Base-by-base conservation (phyloP, 2,888 invertebrate species). In the Sclerodermus sp. region DNA sequence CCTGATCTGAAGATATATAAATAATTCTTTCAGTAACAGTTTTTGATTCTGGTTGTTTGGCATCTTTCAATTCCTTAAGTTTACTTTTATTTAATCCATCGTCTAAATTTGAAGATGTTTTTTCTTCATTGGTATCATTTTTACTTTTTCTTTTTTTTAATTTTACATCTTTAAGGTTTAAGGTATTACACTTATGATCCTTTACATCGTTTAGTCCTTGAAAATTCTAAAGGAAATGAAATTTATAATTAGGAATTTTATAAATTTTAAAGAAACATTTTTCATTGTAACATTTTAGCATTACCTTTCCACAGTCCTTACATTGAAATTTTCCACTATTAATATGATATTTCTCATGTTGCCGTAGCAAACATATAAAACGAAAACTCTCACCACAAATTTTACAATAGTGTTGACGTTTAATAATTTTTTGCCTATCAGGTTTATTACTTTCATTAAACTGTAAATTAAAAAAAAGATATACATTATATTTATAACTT, bases 351-450 rank as follows among this genome's bases (percentile, higher is more conserved):
- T 62, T 66, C 45, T 73, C 73, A 39, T 78, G 77, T 29, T 71
- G 62, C 31, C 68, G 61, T n/a, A 76, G 60, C 8, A 72, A 55
- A 8, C 70, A 58, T 30, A 72, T 62, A 49, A 73, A 74, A 43
- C 62, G 69, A 52, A 76, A 78, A 44, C 65, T 70, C 39, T 73
- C 71, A 1, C 77, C 77, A 56, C 77, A 78, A 13, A 67, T 65
- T 55, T 70, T 67, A 49, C 76, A 78, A 49, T 77, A 74, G 54
- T 71, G 68, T 44, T 62, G 63, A 6, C 70, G 58, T 49, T 68
- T 74, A 6, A 62, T 47, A n/a, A 57, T 57, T 47, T 61, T 70
- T 45, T 56, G 61, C 12, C 47, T 45, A 31, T 32, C 48, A 13
- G 37, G 16, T 37, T 16, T 2, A 42, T 38, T 47, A 42, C 49